Base-by-base conservation (phyloP, 1,140 invertebrate genomes). In the Batillaria attramentaria region DNA sequence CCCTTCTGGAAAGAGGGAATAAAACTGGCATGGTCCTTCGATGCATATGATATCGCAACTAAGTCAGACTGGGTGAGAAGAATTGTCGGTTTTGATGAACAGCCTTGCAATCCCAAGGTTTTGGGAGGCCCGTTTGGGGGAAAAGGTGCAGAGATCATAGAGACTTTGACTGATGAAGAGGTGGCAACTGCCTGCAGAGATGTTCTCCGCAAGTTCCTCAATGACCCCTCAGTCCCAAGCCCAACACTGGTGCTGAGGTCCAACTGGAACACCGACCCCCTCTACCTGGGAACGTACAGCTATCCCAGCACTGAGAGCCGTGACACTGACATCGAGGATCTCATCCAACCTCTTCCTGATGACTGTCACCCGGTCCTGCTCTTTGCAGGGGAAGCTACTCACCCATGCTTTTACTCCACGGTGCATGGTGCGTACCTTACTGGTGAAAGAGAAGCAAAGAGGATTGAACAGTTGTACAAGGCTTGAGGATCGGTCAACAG, bases 261-360 rank as follows among this genome's bases (percentile, higher is more conserved):
- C 60, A 94, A 94, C 87, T 98, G 97, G 97, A 93, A 94, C 83
- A 94, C 93, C 20, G 95, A 97, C 86, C 93, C 93, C 5, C 96
- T 93, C 85, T 95, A 95, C 0, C 92, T 93, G 85, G 97, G 97
- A 10, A 95, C 96, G 8, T 98, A 97, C 85, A 96, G 82, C 37
- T 88, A 85, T 66, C 50, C 80, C 10, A 66, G 68, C 39, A 65
- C 74, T 24, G 74, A 60, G 1, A 78, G 79, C 6, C 62, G 68
- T 20, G 46, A 50, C 1, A 37, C 54, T 8, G 81, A 85, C 35
- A 78, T 83, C 13, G 62, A 69, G 18, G 54, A 76, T 39, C 72
- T 88, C n/a, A 78, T 81, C 6, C 69, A 82, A 37, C 86, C 87
- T 24, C 43, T 88, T 16, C 77, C 73, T 10, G 8, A 43, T 43